Conservation (phyloP, 2,797 vertebrate species). For the Nyctibius grandis region DNA sequence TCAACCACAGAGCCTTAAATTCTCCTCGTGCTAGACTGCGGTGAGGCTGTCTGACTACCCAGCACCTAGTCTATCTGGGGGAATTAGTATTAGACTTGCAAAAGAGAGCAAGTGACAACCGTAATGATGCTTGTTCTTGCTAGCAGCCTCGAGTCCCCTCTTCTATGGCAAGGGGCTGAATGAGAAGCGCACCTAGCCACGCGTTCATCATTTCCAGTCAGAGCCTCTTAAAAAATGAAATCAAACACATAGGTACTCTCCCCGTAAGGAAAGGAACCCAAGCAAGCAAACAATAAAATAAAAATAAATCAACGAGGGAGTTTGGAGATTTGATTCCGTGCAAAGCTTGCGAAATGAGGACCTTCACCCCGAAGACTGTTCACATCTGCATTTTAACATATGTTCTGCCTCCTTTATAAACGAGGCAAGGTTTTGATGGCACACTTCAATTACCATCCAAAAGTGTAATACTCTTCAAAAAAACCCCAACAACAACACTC, state of each 20-base stretch:
- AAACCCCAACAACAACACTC: background rate
- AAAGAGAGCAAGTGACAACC: slow-evolving; percentile 63
- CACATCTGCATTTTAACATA: slow-evolving; percentile 60
- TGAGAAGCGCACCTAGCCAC: slow-evolving; percentile 20
- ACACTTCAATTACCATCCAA: slow-evolving; percentile 63
- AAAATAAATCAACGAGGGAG: slow-evolving; percentile 39
- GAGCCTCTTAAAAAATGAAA: slow-evolving; percentile 41
- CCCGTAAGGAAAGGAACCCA: background rate
- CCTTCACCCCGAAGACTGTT: slow-evolving; percentile 30
- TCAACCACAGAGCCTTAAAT: background rate
- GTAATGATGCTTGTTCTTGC: slow-evolving; percentile 45
- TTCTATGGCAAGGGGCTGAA: slow-evolving; percentile 32
- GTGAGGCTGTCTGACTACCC: background rate
- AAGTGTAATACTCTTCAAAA: slow-evolving; percentile 44
- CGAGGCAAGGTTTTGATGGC: slow-evolving; percentile 65
- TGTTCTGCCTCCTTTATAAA: slow-evolving; percentile 62
- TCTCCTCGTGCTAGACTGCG: background rate
- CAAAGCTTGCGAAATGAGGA: slow-evolving; percentile 8
- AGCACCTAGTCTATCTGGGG: background rate
- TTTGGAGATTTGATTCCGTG: slow-evolving; percentile 54
- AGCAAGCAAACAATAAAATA: slow-evolving; percentile 5
- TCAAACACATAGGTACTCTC: slow-evolving; percentile 1
- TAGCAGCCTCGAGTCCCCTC: slow-evolving; percentile 1
- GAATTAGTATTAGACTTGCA: slow-evolving; percentile 59
- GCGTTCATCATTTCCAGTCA: slow-evolving; percentile 25